phyloP scores from a whole-genome alignment of 64 coral and sea anemone species.

The Platygyra sinensis region DNA sequence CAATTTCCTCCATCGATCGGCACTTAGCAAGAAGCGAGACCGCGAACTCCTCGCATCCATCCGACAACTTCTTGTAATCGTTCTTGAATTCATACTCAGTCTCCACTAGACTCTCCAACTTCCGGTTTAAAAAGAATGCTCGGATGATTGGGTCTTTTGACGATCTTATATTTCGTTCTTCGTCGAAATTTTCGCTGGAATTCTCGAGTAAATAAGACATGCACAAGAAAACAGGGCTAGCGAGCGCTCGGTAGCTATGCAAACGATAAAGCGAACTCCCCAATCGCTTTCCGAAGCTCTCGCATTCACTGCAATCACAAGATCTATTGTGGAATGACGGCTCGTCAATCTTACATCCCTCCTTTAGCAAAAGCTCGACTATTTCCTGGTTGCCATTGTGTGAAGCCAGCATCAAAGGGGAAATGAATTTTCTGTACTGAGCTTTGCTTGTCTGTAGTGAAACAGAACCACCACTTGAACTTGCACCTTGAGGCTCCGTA shows the following conservation, averaged over 20 bases:
- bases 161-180: not conserved
- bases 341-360: constrained; percentile 64
- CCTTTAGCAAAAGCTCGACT: constrained; percentile 59
- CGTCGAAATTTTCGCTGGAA: not conserved
- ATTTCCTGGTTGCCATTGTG: constrained; percentile 73
- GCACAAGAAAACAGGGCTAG: constrained; percentile 79
- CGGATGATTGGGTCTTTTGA: constrained; percentile 70
- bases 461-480: not conserved
- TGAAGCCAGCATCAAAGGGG: constrained; percentile 69
- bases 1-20: constrained; percentile 74
- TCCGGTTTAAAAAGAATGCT: constrained; percentile 66
- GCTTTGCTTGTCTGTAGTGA: not conserved
- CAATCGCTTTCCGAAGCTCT: constrained; percentile 46
- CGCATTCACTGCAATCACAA: constrained; percentile 46
- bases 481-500: not conserved
- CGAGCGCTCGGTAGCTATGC: constrained; percentile 71
- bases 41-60: constrained; percentile 73
- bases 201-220: constrained; percentile 36
- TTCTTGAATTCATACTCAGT: constrained; percentile 74
- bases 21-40: constrained; percentile 69
- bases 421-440: constrained; percentile 40
- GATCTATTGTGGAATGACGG: constrained; percentile 32
- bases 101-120: constrained; percentile 46
- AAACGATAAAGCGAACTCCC: constrained; percentile 62
- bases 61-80: constrained; percentile 63